Conservation (phyloP, 1,140 invertebrate genomes). For the Drosophila ficusphila region DNA sequence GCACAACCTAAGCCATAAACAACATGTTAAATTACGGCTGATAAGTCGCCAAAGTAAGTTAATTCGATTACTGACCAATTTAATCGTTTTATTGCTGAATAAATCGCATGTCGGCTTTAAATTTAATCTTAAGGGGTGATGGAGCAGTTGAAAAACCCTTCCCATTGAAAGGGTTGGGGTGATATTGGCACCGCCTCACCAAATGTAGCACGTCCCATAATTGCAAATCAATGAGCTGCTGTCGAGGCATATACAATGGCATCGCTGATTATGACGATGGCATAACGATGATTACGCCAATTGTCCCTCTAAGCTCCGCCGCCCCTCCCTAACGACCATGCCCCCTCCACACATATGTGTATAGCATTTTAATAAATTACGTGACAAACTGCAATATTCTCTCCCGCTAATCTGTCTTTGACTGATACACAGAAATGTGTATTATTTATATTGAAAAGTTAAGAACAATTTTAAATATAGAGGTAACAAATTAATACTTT, state of each 20-base stretch:
- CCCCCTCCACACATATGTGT: slow-evolving; percentile 35
- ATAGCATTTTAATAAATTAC: slow-evolving; percentile 81
- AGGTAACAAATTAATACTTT: no score
- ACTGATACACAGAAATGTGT: background rate
- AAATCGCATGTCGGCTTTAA: slow-evolving; percentile 12
- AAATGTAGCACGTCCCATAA: slow-evolving; percentile 70
- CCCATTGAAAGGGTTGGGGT: slow-evolving; percentile 1
- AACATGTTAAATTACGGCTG: background rate
- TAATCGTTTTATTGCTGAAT: slow-evolving; percentile 7
- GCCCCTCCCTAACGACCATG: slow-evolving; percentile 1
- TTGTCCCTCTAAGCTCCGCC: slow-evolving; percentile 54
- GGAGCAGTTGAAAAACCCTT: background rate
- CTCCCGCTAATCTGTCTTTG: slow-evolving; percentile 2
- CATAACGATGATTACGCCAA: slow-evolving; percentile 79
- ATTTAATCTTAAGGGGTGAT: background rate
- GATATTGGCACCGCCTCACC: slow-evolving; percentile 5
- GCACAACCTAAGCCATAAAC: background rate
- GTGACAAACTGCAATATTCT: slow-evolving; percentile 75
- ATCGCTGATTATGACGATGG: slow-evolving; percentile 74
- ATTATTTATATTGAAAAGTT: no score
- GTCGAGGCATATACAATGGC: slow-evolving; percentile 62
- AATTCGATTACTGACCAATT: slow-evolving; percentile 15
- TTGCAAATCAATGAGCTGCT: slow-evolving; percentile 80
- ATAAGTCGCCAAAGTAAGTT: slow-evolving; percentile 1
- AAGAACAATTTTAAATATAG: no score